A percentile compares a stretch with the other conserved stretches of the same genome.
phyloP scores from a whole-genome alignment of 2,888 invertebrate species.

The Herminia tarsipennalis region DNA sequence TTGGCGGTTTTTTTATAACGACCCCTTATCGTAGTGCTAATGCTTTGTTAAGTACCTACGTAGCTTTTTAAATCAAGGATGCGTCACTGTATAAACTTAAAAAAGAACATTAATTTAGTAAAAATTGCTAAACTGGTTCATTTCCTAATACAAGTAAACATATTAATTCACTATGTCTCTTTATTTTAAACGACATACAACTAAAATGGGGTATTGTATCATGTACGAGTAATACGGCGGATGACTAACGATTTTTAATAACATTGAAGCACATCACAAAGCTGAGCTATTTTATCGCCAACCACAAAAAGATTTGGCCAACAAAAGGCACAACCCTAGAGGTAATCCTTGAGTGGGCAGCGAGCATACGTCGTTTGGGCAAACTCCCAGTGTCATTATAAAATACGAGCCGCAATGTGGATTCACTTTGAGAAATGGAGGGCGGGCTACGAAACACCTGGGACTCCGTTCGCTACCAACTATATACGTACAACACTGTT shows the following conservation, averaged over 20 bases:
- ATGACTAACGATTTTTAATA: slow-evolving; percentile 5
- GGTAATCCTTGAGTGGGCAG: slow-evolving; percentile 78
- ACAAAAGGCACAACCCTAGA: slow-evolving; percentile 62
- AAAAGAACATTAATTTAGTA: too few species aligned
- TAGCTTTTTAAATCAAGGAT: slow-evolving; percentile 24
- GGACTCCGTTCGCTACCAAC: slow-evolving; percentile 55
- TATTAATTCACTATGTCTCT: too few species aligned
- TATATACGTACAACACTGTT: slow-evolving; percentile 40
- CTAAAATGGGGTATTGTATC: too few species aligned
- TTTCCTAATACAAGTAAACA: too few species aligned
- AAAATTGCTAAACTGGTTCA: too few species aligned
- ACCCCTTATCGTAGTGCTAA: slow-evolving; percentile 8
- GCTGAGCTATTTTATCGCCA: slow-evolving; percentile 37
- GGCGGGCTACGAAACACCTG: slow-evolving; percentile 72
- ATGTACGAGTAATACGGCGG: too few species aligned
- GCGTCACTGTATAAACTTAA: too few species aligned
- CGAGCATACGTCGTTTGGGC: slow-evolving; percentile 76
- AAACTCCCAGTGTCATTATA: slow-evolving; percentile 80
- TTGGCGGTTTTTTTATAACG: slow-evolving; percentile 20
- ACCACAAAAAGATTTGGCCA: slow-evolving; percentile 49
- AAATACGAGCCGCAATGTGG: slow-evolving; percentile 77
- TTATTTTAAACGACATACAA: too few species aligned
- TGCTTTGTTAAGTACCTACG: slow-evolving; percentile 20
- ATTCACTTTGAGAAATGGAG: slow-evolving; percentile 83
- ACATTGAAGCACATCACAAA: slow-evolving; percentile 11